Evolutionary conservation across 2,888 invertebrate species (phyloP), one percentile per base, ranked within the genome.

Genomic region (Drosophila paracracens): DNA sequence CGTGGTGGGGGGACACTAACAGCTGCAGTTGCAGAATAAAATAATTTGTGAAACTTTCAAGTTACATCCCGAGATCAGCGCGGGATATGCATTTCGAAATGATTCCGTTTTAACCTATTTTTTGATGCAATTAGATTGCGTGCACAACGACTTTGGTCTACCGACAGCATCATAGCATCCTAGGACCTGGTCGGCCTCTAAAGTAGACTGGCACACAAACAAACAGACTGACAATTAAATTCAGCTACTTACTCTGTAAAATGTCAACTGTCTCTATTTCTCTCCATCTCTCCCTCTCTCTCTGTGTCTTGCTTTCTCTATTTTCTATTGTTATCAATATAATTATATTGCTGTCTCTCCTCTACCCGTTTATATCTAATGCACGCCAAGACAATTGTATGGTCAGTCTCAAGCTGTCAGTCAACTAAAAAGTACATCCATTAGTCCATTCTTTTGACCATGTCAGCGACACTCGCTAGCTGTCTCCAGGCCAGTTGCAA

Each of bases 391-490:
- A 65, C 29, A 38, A 29, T 61, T 46, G 65, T 71, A 62, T 61
- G 78, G 78, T 79, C 76, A 76, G 50, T 38, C 38, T 69, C 63
- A 52, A 60, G 61, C 69, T 70, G 75, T 69, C 79, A 64, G 69
- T 29, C 64, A 31, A 63, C 57, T 67, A 61, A 79, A 70, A 79
- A 70, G 62, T 76, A 76, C 73, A 76, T 79, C 67, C 79, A 79
- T 79, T 79, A 73, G 62, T 57, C 62, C 70, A 70, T 68, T 62
- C 65, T 68, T 70, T 66, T 66, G 59, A 66, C 52, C 71, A 71
- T 67, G 80, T 80, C 79, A 80, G 67, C 71, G 68, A 66, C 79
- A 80, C 69, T 71, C 66, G 73, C 62, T 66, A 59, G 68, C 73
- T 65, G 56, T 58, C 70, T 53, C 60, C 70, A 52, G 46, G 11